phyloP scores from a whole-genome alignment of 1,140 invertebrate genomes.

The Coptotermes formosanus region DNA sequence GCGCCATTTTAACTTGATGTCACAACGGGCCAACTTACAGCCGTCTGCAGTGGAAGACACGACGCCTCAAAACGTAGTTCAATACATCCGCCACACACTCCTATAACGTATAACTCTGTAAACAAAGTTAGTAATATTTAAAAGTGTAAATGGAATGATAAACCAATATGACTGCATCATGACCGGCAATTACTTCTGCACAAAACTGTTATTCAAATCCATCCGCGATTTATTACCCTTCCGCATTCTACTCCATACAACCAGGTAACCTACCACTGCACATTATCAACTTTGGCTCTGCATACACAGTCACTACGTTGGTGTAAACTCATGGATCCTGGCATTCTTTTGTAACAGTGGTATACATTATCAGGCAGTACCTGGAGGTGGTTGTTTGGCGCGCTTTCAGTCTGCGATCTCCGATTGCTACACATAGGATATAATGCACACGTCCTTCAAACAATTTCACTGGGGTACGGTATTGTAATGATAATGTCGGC shows the following conservation, averaged over 20 bases:
- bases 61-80: conserved; percentile 21
- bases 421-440: too few species aligned
- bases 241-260: background rate
- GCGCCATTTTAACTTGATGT: conserved; percentile 33
- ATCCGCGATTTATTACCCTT: background rate
- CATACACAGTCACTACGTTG: too few species aligned
- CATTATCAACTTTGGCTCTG: background rate
- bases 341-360: too few species aligned
- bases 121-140: background rate
- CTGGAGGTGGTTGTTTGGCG: too few species aligned
- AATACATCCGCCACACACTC: background rate
- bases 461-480: too few species aligned
- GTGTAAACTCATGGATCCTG: too few species aligned
- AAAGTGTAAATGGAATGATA: background rate
- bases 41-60: background rate
- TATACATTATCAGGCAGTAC: too few species aligned
- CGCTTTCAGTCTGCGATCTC: too few species aligned
- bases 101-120: background rate
- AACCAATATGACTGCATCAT: background rate
- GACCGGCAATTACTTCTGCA: background rate
- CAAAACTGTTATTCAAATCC: background rate
- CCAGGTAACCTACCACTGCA: background rate
- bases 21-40: background rate
- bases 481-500: too few species aligned
- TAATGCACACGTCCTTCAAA: too few species aligned